These are phyloP conservation scores for Prolemur simus DNA, from an alignment of 2,113 vertebrate genomes.

Conservation along the genomic window DNA sequence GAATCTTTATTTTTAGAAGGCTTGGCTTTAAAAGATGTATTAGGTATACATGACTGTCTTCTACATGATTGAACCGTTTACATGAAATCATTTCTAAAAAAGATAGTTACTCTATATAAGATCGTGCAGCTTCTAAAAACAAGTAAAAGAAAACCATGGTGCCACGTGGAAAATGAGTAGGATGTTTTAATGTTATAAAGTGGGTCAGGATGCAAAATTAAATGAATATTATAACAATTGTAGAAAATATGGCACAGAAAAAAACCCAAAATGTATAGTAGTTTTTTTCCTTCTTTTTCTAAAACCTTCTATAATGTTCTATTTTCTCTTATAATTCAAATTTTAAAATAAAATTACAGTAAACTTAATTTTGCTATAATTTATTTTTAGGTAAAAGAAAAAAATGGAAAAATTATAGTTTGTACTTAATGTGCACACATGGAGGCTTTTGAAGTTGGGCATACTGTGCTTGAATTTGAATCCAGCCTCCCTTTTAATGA, in stretches of 20 bases:
- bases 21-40: background rate
- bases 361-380: constrained; percentile 20
- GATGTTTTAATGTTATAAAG: background rate
- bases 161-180: background rate
- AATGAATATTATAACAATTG: background rate
- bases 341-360: background rate
- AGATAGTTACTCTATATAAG: background rate
- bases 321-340: background rate
- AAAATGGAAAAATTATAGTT: background rate
- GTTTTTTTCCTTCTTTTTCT: constrained; percentile 2
- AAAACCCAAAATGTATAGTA: background rate
- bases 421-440: background rate
- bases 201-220: background rate
- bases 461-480: background rate
- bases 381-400: constrained; percentile 45
- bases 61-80: background rate
- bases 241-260: background rate
- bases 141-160: background rate
- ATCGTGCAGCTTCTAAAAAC: background rate
- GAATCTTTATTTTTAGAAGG: constrained; percentile 6
- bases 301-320: background rate
- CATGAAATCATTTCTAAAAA: constrained; percentile 2
- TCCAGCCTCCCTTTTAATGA: background rate
- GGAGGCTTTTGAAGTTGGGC: background rate
- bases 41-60: background rate